Percentiles rank a stretch among this genome's conserved stretches.
Evolutionary conservation across 1,140 invertebrate genomes (phyloP).

Genomic region (Drosophila albomicans): DNA sequence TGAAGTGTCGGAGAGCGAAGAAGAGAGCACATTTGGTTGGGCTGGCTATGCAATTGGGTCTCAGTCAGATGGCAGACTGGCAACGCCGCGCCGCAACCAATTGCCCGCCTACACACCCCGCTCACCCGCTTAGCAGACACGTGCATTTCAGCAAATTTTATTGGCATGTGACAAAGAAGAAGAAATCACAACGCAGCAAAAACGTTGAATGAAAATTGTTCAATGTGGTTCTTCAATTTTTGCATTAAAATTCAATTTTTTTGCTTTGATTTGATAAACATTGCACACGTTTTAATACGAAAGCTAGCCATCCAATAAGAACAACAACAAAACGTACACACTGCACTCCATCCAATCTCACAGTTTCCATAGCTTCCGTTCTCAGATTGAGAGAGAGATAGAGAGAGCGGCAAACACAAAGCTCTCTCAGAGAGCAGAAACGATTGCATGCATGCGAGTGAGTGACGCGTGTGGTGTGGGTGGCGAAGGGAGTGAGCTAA

Average conservation of each 20-base stretch:
- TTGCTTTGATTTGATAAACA: conserved; percentile 47
- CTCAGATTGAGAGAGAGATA: not conserved
- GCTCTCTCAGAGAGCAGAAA: conserved; percentile 54
- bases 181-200: conserved; percentile 48
- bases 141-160: conserved; percentile 59
- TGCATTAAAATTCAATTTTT: conserved; percentile 36
- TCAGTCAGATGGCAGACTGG: conserved; percentile 38
- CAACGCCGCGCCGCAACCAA: conserved; percentile 26
- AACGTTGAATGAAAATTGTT: conserved; percentile 59
- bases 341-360: conserved; percentile 29
- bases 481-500: conserved; percentile 48
- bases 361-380: conserved; percentile 21
- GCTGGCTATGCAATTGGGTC: conserved; percentile 51
- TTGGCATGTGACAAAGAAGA: conserved; percentile 25
- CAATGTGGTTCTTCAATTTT: conserved; percentile 37
- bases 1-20: conserved; percentile 7
- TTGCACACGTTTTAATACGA: conserved; percentile 34
- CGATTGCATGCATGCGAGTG: conserved; percentile 45
- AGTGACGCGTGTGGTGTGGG: conserved; percentile 36
- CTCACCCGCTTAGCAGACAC: conserved; percentile 41
- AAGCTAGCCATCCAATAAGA: not conserved
- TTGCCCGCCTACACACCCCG: conserved; percentile 27
- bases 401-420: not conserved
- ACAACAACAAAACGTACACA: conserved; percentile 34
- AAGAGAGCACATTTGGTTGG: not conserved